A percentile compares a stretch with the other conserved stretches of the same genome.
These are phyloP conservation scores for Dendrolimus pini DNA, from an alignment of 2,888 invertebrate species.

Conservation along the genomic window DNA sequence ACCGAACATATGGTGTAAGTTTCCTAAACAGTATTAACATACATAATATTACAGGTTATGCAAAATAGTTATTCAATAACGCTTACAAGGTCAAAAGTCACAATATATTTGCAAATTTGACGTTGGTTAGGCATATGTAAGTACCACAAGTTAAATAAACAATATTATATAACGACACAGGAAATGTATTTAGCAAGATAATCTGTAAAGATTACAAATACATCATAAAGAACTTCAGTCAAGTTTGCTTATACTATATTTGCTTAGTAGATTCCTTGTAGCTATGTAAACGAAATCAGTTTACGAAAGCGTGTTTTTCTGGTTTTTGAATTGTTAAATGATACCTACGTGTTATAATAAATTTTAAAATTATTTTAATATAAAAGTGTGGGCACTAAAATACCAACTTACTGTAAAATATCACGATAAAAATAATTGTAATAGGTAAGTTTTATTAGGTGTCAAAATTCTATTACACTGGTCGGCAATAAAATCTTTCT, in stretches of 20 bases:
- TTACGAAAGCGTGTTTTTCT: not conserved
- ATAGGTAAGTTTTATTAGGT: too few species aligned
- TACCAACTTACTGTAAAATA: too few species aligned
- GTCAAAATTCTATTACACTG: too few species aligned
- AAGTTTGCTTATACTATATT: not conserved
- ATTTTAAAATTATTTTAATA: too few species aligned
- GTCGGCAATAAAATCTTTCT: too few species aligned
- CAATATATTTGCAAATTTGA: not conserved
- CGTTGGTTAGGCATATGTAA: not conserved
- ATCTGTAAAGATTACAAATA: not conserved
- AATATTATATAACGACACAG: not conserved
- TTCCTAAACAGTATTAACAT: not conserved
- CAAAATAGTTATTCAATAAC: not conserved
- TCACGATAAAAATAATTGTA: too few species aligned
- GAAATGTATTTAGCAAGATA: not conserved
- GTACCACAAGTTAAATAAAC: not conserved
- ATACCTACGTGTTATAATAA: too few species aligned
- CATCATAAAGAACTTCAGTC: not conserved
- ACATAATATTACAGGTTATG: not conserved
- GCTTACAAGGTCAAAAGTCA: not conserved
- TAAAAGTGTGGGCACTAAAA: too few species aligned
- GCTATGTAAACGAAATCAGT: not conserved
- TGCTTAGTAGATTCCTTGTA: not conserved
- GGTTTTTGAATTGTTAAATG: not conserved
- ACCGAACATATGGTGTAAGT: not conserved